Evolutionary conservation across 2,113 vertebrate genomes (phyloP).

Genomic region (Pelobates fuscus): DNA sequence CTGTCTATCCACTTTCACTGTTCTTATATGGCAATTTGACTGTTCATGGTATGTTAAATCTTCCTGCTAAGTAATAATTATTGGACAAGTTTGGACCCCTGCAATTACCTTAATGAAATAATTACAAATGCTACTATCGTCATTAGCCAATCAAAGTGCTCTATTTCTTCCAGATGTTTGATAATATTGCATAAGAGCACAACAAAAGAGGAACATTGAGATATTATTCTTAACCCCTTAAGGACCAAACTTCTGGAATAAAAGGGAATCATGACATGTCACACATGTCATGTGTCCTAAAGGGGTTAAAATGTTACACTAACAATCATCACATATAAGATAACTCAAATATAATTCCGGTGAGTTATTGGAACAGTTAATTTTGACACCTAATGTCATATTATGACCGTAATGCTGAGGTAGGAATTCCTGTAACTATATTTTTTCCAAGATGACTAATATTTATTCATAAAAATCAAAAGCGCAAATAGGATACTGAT

Average conservation of each 20-base stretch:
- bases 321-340: not conserved
- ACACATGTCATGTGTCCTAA: too few relatives aligned
- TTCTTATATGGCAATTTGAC: not conserved
- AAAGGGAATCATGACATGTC: too few relatives aligned
- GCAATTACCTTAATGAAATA: constrained; percentile 25
- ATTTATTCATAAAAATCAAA: too few relatives aligned
- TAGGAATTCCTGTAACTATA: too few relatives aligned
- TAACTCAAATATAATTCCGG: too few relatives aligned
- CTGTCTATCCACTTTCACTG: not conserved
- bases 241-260: too few relatives aligned
- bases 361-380: too few relatives aligned
- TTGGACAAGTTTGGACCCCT: constrained; percentile 3
- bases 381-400: too few relatives aligned
- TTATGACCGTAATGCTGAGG: too few relatives aligned
- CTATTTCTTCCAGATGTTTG: constrained; percentile 22
- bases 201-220: not conserved
- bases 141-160: constrained; percentile 9
- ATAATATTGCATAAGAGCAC: constrained; percentile 9
- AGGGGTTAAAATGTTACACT: not conserved
- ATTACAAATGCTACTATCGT: constrained; percentile 8
- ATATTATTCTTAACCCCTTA: too few relatives aligned
- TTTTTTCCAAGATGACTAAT: too few relatives aligned
- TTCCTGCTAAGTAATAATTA: constrained; percentile 11
- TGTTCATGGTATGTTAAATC: not conserved
- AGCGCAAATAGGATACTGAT: too few relatives aligned